Conservation (phyloP, 2,888 invertebrate species). For the Athalia rosae region DNA sequence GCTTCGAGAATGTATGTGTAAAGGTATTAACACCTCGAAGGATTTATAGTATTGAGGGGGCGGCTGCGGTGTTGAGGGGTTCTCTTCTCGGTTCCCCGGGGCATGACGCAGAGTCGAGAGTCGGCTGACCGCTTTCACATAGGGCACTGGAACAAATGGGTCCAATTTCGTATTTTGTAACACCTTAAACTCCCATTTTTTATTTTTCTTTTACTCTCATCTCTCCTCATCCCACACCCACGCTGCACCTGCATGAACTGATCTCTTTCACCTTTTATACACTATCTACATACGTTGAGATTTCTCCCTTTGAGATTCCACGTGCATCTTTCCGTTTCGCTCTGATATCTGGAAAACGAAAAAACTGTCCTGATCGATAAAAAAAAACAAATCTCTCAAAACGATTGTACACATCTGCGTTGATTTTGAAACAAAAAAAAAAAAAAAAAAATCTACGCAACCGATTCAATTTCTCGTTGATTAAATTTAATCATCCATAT, state of each 20-base stretch:
- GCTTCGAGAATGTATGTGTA: constrained; percentile 57
- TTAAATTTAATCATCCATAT: constrained; percentile 6
- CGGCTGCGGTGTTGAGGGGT: constrained; percentile 51
- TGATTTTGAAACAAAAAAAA: no score
- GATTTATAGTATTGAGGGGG: constrained; percentile 69
- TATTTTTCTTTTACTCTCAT: neutral
- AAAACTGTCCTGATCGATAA: constrained; percentile 39
- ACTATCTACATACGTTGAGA: neutral
- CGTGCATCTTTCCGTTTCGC: constrained; percentile 46
- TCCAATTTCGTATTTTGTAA: constrained; percentile 71
- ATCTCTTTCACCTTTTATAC: constrained; percentile 36
- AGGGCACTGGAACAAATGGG: constrained; percentile 69
- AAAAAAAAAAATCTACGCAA: no score
- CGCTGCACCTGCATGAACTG: constrained; percentile 31
- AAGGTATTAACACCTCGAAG: constrained; percentile 72
- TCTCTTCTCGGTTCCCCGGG: constrained; percentile 57
- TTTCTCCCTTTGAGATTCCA: constrained; percentile 37
- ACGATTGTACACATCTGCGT: constrained; percentile 12
- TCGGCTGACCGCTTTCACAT: constrained; percentile 58
- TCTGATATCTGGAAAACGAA: constrained; percentile 37
- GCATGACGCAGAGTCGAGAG: constrained; percentile 49
- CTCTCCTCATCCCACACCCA: neutral
- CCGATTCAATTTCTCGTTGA: neutral
- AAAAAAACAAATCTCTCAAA: constrained; percentile 38
- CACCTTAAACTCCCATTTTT: constrained; percentile 53